Evolutionary conservation across 2,888 invertebrate genomes (phyloP), one percentile per base, ranked within the genome.

Genomic region (Mythimna albipuncta): DNA sequence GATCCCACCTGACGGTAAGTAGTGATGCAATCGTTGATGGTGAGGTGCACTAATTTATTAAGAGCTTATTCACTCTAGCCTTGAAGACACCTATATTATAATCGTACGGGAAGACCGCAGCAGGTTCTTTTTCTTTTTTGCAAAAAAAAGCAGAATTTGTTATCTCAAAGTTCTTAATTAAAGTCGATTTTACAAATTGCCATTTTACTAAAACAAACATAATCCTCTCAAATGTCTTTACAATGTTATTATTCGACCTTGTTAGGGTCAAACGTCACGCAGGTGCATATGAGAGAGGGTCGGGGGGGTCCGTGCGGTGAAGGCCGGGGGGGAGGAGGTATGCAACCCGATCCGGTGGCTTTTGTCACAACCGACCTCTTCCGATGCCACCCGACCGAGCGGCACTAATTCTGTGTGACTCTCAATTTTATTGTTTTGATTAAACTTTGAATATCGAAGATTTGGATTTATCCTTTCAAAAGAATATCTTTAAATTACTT

Each of bases 361-460:
- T 91, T 89, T 89, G 91, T 92, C 89, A 90, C 88, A 89, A 87
- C 89, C 84, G 89, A 87, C 88, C 86, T 85, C 84, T 85, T 84
- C 82, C 77, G 85, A 84, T 81, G 77, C 41, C 75, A 59, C 61
- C 58, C 61, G 63, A 21, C 82, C 85, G 85, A 88, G 87, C 90
- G 90, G 82, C 88, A 91, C 90, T 89, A 89, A 91, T 89, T 78
- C 81, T 88, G 83, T 89, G 82, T 89, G 91, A 91, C 91, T 89
- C 66, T 38, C 44, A 73, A 67, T 80, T 85, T 83, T 82, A 84
- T 83, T 78, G 82, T 85, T 86, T 81, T 79, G 80, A 85, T 83
- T 85, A 70, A 77, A 67, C 64, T 76, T 82, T 72, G 63, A 82
- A 75, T 62, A 61, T 66, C 35, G 9, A 61, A 50, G 26, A 32